Conservation (phyloP, 2,113 vertebrate species). For the Solea senegalensis region DNA sequence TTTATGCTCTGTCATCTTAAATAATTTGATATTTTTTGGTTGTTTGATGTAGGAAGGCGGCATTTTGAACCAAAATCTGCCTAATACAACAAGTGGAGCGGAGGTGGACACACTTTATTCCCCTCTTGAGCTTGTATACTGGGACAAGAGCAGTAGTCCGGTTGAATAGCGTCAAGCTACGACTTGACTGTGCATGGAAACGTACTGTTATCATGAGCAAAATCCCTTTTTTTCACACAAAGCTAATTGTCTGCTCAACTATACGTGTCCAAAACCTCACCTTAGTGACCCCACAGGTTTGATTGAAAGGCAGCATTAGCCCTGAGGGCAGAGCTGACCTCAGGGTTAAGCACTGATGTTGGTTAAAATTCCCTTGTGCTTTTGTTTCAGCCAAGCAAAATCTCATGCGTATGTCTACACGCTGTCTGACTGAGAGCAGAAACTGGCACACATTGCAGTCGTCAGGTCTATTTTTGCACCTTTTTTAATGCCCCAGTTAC, state of each 20-base stretch:
- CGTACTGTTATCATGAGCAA: neutral
- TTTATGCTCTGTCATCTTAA: too few relatives aligned
- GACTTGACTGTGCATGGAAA: too few relatives aligned
- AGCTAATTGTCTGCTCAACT: neutral
- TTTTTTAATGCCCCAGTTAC: slow-evolving; percentile 29
- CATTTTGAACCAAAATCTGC: too few relatives aligned
- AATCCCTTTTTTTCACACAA: neutral
- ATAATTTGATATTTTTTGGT: too few relatives aligned
- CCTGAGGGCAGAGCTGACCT: slow-evolving; percentile 32
- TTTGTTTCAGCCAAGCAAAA: slow-evolving; percentile 24
- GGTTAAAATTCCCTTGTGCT: slow-evolving; percentile 19
- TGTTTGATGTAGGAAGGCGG: too few relatives aligned
- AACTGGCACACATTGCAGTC: slow-evolving; percentile 27
- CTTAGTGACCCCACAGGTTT: neutral
- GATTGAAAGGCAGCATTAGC: slow-evolving; percentile 12
- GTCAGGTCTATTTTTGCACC: slow-evolving; percentile 33
- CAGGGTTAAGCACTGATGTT: slow-evolving; percentile 36
- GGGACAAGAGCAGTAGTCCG: too few relatives aligned
- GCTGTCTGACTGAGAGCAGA: slow-evolving; percentile 23
- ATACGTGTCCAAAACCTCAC: slow-evolving; percentile 15
- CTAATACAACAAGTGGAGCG: too few relatives aligned
- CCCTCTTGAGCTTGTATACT: too few relatives aligned
- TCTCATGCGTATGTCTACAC: slow-evolving; percentile 28
- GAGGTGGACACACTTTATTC: too few relatives aligned
- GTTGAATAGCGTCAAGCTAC: too few relatives aligned